A percentile compares a stretch with the other conserved stretches of the same genome.
Evolutionary conservation across 2,888 invertebrate genomes (phyloP).

Genomic region (Coenonympha arcania): DNA sequence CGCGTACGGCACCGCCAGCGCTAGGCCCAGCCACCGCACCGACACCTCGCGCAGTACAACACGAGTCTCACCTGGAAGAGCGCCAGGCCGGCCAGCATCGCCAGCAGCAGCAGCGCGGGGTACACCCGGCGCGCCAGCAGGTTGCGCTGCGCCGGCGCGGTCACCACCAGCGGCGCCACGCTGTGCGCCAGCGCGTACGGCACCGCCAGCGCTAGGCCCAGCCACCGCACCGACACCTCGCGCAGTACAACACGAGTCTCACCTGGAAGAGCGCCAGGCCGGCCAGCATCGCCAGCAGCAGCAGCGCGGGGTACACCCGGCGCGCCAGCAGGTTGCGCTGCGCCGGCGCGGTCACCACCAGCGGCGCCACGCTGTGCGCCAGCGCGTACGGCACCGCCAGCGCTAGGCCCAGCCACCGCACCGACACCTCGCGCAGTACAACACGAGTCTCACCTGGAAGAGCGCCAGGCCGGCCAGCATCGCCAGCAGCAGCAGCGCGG

Average conservation of each 20-base stretch:
- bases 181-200: too few relatives aligned
- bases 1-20: too few relatives aligned
- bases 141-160: too few relatives aligned
- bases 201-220: too few relatives aligned
- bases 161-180: too few relatives aligned
- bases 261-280: slow-evolving; percentile 79
- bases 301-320: slow-evolving; percentile 90
- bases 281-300: slow-evolving; percentile 79
- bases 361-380: slow-evolving; percentile 81
- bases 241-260: slow-evolving; percentile 73
- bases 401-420: slow-evolving; percentile 91
- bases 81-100: too few relatives aligned
- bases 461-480: slow-evolving; percentile 79
- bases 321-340: slow-evolving; percentile 85
- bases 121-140: too few relatives aligned
- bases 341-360: slow-evolving; percentile 77
- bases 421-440: slow-evolving; percentile 88
- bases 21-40: too few relatives aligned
- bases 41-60: too few relatives aligned
- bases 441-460: slow-evolving; percentile 65
- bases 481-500: slow-evolving; percentile 84
- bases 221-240: slow-evolving; percentile 90
- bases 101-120: too few relatives aligned
- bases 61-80: too few relatives aligned
- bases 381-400: slow-evolving; percentile 92